A percentile compares a stretch with the other conserved stretches of the same genome.
These are phyloP conservation scores for Amblyornis subalaris DNA, from an alignment of 2,113 vertebrate genomes.

Conservation along the genomic window DNA sequence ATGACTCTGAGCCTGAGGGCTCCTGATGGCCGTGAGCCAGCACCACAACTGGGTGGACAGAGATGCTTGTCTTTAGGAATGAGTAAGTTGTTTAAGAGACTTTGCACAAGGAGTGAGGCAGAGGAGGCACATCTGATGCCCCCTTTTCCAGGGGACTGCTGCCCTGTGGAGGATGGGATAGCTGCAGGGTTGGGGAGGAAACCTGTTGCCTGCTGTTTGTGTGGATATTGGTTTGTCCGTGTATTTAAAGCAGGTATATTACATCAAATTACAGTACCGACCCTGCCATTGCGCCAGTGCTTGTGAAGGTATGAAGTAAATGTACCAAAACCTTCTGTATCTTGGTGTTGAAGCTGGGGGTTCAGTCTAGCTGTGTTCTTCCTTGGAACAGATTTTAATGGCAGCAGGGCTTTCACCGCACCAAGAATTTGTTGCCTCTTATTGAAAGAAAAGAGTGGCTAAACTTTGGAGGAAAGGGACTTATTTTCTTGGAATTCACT, in stretches of 20 bases:
- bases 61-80: not conserved
- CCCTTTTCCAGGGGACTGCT: not conserved
- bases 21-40: fast-evolving
- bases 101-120: not conserved
- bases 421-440: not conserved
- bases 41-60: not conserved
- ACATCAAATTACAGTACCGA: not conserved
- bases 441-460: not conserved
- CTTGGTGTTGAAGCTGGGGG: not conserved
- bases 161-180: not conserved
- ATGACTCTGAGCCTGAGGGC: not conserved
- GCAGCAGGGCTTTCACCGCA: not conserved
- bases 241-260: not conserved
- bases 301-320: not conserved
- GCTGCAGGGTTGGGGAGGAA: not conserved
- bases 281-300: not conserved
- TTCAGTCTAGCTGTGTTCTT: not conserved
- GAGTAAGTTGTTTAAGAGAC: not conserved
- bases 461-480: not conserved
- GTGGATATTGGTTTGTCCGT: not conserved
- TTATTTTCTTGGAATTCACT: not conserved
- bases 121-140: not conserved
- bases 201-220: not conserved
- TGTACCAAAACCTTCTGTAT: not conserved
- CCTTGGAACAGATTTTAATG: not conserved